These are phyloP conservation scores for Odontomyia ornata DNA, from an alignment of 2,888 invertebrate genomes.

Conservation along the genomic window DNA sequence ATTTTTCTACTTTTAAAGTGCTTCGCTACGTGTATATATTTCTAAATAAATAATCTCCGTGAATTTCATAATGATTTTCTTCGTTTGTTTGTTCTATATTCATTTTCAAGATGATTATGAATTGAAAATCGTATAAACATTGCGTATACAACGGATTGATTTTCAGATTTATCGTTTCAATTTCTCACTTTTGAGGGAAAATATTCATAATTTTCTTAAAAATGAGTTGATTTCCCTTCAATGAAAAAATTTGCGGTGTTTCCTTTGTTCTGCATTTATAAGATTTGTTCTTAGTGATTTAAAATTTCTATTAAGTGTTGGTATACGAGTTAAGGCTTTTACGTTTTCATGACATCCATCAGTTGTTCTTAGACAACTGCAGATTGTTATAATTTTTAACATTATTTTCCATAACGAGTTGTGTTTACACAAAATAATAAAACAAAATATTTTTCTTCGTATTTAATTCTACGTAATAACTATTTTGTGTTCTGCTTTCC, in stretches of 20 bases:
- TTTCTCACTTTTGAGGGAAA: constrained; percentile 39
- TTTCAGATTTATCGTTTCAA: constrained; percentile 38
- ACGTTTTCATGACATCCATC: constrained; percentile 53
- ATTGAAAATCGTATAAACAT: constrained; percentile 56
- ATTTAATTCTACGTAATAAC: background rate
- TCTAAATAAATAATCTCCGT: constrained; percentile 33
- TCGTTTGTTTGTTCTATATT: constrained; percentile 15
- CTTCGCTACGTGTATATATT: constrained; percentile 8
- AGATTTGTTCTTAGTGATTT: constrained; percentile 51
- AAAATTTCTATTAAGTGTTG: constrained; percentile 53
- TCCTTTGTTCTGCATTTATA: constrained; percentile 47
- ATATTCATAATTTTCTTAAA: constrained; percentile 45
- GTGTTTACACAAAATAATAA: constrained; percentile 43
- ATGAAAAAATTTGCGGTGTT: constrained; percentile 29
- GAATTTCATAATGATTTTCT: background rate
- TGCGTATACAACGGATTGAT: constrained; percentile 52
- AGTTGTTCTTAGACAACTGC: background rate
- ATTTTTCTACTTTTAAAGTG: background rate
- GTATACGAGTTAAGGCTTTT: constrained; percentile 65
- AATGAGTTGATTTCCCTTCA: constrained; percentile 51
- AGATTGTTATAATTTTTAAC: constrained; percentile 50
- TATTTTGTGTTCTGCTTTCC: constrained; percentile 19
- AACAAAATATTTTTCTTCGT: constrained; percentile 19
- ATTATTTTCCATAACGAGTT: constrained; percentile 48
- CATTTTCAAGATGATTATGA: constrained; percentile 6